A percentile compares a stretch with the other conserved stretches of the same genome.
Evolutionary conservation across 1,140 invertebrate species (phyloP).

Genomic region (Penaeus vannamei): DNA sequence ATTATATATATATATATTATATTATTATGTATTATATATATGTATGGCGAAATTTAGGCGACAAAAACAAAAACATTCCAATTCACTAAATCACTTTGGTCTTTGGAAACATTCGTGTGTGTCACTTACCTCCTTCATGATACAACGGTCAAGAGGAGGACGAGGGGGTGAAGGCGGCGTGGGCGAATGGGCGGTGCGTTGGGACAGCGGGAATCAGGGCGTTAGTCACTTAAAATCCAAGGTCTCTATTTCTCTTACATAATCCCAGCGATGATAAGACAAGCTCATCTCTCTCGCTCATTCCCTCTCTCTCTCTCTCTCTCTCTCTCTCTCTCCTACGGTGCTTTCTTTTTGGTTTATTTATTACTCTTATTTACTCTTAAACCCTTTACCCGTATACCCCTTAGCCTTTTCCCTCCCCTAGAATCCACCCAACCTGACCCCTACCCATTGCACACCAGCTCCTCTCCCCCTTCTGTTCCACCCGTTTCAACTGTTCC

Average conservation of each 20-base stretch:
- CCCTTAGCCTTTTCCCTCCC: no score
- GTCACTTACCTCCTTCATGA: slow-evolving; percentile 55
- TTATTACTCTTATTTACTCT: no score
- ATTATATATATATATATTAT: no score
- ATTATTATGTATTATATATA: no score
- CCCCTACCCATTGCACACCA: no score
- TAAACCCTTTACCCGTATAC: no score
- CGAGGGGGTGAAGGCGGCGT: slow-evolving; percentile 26
- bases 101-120: slow-evolving; percentile 17
- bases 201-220: slow-evolving; percentile 40
- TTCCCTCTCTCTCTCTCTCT: neutral
- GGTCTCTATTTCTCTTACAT: slow-evolving; percentile 27
- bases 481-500: no score
- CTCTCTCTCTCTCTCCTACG: neutral
- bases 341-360: neutral
- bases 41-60: slow-evolving; percentile 42
- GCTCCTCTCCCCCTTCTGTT: no score
- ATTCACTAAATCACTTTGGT: slow-evolving; percentile 14
- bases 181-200: slow-evolving; percentile 3
- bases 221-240: slow-evolving; percentile 47
- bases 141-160: slow-evolving; percentile 30
- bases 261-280: slow-evolving; percentile 4
- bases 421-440: no score
- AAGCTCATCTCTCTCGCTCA: neutral
- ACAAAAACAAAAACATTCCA: slow-evolving; percentile 44